Conservation (phyloP, 2,113 vertebrate genomes). For the Carlito syrichta region DNA sequence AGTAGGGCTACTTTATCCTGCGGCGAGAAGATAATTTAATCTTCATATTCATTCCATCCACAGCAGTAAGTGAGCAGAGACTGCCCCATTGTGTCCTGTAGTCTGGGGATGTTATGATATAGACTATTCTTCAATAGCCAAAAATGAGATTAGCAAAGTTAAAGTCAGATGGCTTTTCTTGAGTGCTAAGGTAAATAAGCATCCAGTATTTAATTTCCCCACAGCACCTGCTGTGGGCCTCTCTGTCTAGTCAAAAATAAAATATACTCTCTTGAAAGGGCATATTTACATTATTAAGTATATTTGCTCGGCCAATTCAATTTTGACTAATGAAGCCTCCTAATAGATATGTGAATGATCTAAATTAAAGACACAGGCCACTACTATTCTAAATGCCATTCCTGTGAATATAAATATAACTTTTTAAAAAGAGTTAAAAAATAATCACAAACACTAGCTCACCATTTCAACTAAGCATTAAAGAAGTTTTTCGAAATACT, state of each 20-base stretch:
- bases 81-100: constrained; percentile 70
- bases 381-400: constrained; percentile 43
- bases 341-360: constrained; percentile 72
- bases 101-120: constrained; percentile 73
- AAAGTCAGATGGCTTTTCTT: constrained; percentile 72
- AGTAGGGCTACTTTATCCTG: constrained; percentile 78
- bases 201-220: constrained; percentile 74
- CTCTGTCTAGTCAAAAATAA: constrained; percentile 69
- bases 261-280: constrained; percentile 65
- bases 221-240: constrained; percentile 59
- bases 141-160: constrained; percentile 81
- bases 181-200: constrained; percentile 73
- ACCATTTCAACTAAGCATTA: constrained; percentile 25
- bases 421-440: constrained; percentile 44
- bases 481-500: constrained; percentile 70
- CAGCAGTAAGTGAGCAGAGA: constrained; percentile 77
- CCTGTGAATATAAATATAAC: constrained; percentile 20
- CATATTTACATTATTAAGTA: constrained; percentile 79
- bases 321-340: constrained; percentile 74
- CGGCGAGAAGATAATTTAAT: constrained; percentile 83
- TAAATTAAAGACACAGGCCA: constrained; percentile 72
- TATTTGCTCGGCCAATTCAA: constrained; percentile 68
- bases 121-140: constrained; percentile 77
- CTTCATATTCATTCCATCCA: constrained; percentile 79
- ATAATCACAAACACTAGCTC: neutral